Base-by-base conservation (phyloP, 1,140 invertebrate species). In the Philotrypesis tridentata region DNA sequence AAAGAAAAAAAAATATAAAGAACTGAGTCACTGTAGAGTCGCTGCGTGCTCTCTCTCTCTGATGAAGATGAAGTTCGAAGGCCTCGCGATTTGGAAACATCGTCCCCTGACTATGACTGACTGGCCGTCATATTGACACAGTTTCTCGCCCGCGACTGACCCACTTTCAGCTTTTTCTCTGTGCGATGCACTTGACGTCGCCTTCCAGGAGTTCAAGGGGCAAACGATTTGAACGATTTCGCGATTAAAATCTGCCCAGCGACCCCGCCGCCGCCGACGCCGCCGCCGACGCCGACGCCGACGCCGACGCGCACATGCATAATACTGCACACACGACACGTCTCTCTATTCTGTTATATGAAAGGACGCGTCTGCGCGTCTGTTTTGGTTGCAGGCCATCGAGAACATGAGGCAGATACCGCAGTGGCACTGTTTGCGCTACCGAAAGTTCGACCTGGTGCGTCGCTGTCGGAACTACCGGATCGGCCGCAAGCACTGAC, bases 381-480 rank as follows among this genome's bases (percentile, higher is more conserved):
- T n/a, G 75, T 85, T 76, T 17, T 86, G 85, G 82, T 89, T 89
- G 70, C 89, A 94, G 93, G 90, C 91, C 61, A 88, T 94, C 65
- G 90, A 92, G 83, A 92, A 92, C 27, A 95, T 96, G 94, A 91
- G 93, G 81, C 92, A 94, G 87, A 94, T 96, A 79, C 96, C 96
- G 5, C 95, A 96, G 86, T 96, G 95, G 95, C 95, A 96, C 88
- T 96, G 95, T 89, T 92, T 96, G 86, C 92, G 95, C 80, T 96
- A 96, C 88, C 93, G 95, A 79, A 95, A 95, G 86, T 95, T 96
- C 84, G 95, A 96, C 84, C 90, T 95, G 73, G 94, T 96, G 79
- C 93, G 95, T 76, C 93, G 95, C 75, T 96, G 95, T 92, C 92
- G 94, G 76, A 93, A 94, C 82, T 94, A 93, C 88, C 91, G 93